These are phyloP conservation scores for Pterocles orientalis DNA, from an alignment of 2,113 vertebrate genomes.

Conservation along the genomic window DNA sequence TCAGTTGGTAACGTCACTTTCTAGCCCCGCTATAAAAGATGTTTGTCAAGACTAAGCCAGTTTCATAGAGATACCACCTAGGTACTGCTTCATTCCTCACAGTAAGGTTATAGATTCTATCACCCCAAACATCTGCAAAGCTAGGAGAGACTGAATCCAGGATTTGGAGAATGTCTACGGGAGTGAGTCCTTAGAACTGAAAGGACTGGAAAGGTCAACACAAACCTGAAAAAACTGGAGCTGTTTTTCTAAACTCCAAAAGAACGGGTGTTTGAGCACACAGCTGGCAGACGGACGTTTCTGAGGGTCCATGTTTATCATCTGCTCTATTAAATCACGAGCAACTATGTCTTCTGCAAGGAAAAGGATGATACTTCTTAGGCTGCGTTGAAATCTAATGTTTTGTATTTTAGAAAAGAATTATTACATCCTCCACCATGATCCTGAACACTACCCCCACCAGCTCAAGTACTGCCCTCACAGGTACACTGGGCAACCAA, in stretches of 20 bases:
- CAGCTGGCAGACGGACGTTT: slow-evolving; percentile 87
- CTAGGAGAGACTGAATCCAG: neutral
- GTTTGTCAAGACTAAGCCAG: neutral
- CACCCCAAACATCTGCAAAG: neutral
- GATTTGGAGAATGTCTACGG: neutral
- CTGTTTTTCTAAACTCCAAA: slow-evolving; percentile 95
- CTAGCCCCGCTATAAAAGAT: neutral
- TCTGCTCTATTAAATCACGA: slow-evolving; percentile 88
- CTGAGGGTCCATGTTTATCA: slow-evolving; percentile 91
- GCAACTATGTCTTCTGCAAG: slow-evolving; percentile 87
- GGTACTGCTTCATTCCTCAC: neutral
- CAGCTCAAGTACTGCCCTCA: neutral
- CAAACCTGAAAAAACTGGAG: slow-evolving; percentile 97
- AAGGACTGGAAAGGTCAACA: neutral
- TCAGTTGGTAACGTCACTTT: fast-evolving
- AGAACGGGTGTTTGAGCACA: slow-evolving; percentile 94
- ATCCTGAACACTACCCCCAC: neutral
- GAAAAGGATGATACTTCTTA: neutral
- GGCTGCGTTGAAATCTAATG: neutral
- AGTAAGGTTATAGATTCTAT: neutral
- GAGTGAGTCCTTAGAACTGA: neutral
- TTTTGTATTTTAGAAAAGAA: neutral
- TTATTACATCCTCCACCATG: neutral
- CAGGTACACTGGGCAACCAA: neutral
- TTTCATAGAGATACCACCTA: neutral